Evolutionary conservation across 2,797 vertebrate species (phyloP).

Genomic region (Semotilus atromaculatus): DNA sequence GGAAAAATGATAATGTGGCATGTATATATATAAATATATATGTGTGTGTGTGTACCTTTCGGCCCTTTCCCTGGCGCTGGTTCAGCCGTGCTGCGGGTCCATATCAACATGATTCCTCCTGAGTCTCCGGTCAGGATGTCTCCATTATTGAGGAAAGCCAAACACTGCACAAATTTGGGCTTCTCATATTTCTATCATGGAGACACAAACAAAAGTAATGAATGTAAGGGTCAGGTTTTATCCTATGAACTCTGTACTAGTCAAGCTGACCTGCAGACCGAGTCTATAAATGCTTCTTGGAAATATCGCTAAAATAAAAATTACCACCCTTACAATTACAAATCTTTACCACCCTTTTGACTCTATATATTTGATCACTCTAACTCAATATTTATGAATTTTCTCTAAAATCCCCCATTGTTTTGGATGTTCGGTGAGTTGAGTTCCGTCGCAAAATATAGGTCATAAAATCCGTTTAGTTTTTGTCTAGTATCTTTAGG

Average conservation of each 20-base stretch:
- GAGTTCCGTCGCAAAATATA: no score
- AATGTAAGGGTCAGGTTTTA: neutral
- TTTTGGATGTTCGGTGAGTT: no score
- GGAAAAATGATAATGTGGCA: neutral
- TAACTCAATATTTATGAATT: no score
- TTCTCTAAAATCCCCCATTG: no score
- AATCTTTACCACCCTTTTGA: no score
- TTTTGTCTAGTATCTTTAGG: no score
- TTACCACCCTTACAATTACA: no score
- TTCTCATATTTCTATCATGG: slow-evolving; percentile 93
- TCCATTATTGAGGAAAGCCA: slow-evolving; percentile 91
- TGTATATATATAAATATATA: neutral
- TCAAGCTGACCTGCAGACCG: neutral
- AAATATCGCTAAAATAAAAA: neutral
- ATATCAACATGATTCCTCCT: slow-evolving; percentile 91
- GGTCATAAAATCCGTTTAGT: no score
- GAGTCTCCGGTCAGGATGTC: slow-evolving; percentile 97
- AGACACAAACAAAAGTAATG: neutral
- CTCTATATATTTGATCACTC: no score
- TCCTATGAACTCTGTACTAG: neutral
- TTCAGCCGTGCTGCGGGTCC: slow-evolving; percentile 90
- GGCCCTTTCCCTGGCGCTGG: slow-evolving; percentile 89
- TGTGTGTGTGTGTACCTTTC: slow-evolving; percentile 80
- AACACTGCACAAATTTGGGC: slow-evolving; percentile 95
- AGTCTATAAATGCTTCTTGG: neutral